Evolutionary conservation across 2,888 invertebrate genomes (phyloP).

Genomic region (Limenitis camilla): DNA sequence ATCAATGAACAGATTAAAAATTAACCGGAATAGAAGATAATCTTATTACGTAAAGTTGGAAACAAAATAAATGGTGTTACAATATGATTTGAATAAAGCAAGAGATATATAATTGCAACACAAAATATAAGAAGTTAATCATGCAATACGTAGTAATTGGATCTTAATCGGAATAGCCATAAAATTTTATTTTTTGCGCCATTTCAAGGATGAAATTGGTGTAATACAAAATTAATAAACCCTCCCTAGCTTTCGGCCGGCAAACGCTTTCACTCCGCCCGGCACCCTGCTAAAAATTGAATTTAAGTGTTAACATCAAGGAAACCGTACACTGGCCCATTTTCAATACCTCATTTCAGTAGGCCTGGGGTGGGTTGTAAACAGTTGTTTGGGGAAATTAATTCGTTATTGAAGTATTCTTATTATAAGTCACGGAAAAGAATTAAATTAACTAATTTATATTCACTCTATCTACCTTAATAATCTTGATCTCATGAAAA

Average conservation of each 20-base stretch:
- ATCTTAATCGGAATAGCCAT: not conserved
- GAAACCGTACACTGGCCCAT: not conserved
- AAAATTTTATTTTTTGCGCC: constrained; percentile 1
- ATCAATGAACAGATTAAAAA: too few relatives aligned
- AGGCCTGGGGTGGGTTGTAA: not conserved
- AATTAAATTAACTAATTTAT: too few relatives aligned
- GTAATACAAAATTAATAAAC: constrained; percentile 6
- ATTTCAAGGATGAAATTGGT: not conserved
- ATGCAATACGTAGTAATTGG: not conserved
- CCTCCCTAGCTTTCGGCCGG: constrained; percentile 2
- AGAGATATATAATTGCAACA: not conserved
- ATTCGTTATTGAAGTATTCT: too few relatives aligned
- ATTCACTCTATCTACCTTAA: too few relatives aligned
- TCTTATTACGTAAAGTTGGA: too few relatives aligned
- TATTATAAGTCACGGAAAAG: too few relatives aligned
- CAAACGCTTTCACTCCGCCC: constrained; percentile 3
- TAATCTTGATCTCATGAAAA: too few relatives aligned
- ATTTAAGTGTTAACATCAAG: constrained; percentile 5
- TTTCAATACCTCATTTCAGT: not conserved
- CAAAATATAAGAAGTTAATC: not conserved
- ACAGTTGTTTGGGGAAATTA: not conserved
- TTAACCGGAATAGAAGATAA: too few relatives aligned
- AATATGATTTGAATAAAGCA: too few relatives aligned
- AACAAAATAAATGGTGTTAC: too few relatives aligned
- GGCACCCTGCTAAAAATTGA: not conserved